Evolutionary conservation across 1,140 invertebrate genomes (phyloP).

Genomic region (Atta cephalotes): DNA sequence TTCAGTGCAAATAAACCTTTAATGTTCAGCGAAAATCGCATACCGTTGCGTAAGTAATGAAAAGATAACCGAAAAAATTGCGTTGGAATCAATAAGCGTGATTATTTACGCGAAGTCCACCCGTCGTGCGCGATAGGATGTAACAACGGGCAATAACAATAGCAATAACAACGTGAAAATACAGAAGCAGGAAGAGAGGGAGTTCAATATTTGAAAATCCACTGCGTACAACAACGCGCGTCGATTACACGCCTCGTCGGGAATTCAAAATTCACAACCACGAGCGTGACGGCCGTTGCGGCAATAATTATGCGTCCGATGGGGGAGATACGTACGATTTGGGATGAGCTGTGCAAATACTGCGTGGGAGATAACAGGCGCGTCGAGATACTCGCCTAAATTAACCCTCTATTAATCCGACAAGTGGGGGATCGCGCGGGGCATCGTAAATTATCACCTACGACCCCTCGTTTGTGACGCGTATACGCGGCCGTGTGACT

Average conservation of each 20-base stretch:
- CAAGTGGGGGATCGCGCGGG: constrained; percentile 73
- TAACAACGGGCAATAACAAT: not conserved
- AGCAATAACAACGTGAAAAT: not conserved
- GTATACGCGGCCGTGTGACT: constrained; percentile 61
- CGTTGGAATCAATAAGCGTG: not conserved
- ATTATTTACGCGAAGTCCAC: not conserved
- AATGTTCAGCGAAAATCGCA: not conserved
- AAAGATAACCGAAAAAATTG: constrained; percentile 25
- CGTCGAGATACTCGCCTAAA: constrained; percentile 79
- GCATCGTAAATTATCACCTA: constrained; percentile 75
- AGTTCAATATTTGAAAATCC: constrained; percentile 29
- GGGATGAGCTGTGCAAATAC: constrained; percentile 82
- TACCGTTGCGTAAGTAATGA: not conserved
- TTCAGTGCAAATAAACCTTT: not conserved
- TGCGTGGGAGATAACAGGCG: constrained; percentile 83
- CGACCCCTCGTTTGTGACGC: constrained; percentile 64
- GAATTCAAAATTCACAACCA: constrained; percentile 77
- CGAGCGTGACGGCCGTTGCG: constrained; percentile 74
- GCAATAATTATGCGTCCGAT: constrained; percentile 82
- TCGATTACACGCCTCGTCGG: constrained; percentile 63
- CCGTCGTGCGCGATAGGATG: not conserved
- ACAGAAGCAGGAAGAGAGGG: not conserved
- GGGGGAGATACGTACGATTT: constrained; percentile 77
- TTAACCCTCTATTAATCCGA: constrained; percentile 84
- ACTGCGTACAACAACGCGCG: constrained; percentile 14